Percentiles rank a stretch among this genome's conserved stretches.
phyloP scores from a whole-genome alignment of 2,113 vertebrate genomes.

The Pseudopipra pipra region DNA sequence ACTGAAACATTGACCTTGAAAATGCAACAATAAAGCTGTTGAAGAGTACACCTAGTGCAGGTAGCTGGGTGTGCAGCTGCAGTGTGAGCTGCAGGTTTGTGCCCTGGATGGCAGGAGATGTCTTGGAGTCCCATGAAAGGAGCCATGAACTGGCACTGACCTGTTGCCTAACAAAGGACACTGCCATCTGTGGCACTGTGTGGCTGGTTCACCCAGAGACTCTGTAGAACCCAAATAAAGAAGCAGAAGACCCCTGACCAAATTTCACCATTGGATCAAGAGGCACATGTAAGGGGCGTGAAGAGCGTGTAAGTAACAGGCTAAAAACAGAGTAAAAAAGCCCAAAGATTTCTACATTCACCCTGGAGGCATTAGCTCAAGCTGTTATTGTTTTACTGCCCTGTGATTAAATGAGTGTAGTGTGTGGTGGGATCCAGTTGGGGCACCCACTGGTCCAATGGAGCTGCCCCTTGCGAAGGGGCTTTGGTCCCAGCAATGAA shows the following conservation, averaged over 20 bases:
- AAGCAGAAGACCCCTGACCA: neutral
- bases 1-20: neutral
- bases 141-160: neutral
- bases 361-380: neutral
- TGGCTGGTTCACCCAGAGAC: neutral
- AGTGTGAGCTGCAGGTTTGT: neutral
- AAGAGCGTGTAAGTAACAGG: neutral
- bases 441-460: neutral
- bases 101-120: neutral
- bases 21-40: neutral
- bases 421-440: neutral
- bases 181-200: neutral
- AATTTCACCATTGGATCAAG: neutral
- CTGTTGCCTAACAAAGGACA: neutral
- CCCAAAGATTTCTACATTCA: neutral
- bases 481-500: neutral
- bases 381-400: neutral
- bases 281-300: neutral
- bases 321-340: neutral
- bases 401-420: neutral
- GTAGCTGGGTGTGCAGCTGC: neutral
- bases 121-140: neutral
- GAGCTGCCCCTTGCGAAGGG: accelerated
- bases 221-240: neutral
- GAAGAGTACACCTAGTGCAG: neutral